Evolutionary conservation across 2,888 invertebrate species (phyloP).

Genomic region (Nomada hirtipes): DNA sequence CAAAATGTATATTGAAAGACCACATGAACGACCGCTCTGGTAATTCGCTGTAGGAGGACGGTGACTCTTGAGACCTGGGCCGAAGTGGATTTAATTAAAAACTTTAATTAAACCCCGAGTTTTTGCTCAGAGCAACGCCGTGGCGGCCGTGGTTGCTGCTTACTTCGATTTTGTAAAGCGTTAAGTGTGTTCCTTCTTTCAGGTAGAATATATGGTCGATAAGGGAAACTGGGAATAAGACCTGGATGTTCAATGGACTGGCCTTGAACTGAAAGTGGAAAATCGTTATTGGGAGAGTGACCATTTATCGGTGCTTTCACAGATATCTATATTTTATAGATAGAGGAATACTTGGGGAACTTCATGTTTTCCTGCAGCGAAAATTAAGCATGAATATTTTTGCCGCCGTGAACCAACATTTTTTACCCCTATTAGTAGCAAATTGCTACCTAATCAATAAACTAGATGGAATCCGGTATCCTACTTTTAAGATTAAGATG

Average conservation of each 20-base stretch:
- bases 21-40: not conserved
- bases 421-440: too few relatives aligned
- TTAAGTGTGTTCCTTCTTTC: not conserved
- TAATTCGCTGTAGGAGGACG: not conserved
- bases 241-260: not conserved
- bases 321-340: too few relatives aligned
- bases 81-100: slow-evolving; percentile 33
- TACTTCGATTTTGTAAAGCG: not conserved
- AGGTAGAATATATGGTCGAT: not conserved
- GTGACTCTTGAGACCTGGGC: not conserved
- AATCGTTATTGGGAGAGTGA: not conserved
- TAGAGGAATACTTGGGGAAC: too few relatives aligned
- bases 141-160: not conserved
- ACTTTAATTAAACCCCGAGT: slow-evolving; percentile 38
- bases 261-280: not conserved
- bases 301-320: too few relatives aligned
- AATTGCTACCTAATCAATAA: too few relatives aligned
- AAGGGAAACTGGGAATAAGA: too few relatives aligned
- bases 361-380: too few relatives aligned
- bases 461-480: too few relatives aligned
- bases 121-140: not conserved
- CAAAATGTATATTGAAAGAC: not conserved
- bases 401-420: too few relatives aligned
- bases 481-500: too few relatives aligned
- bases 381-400: too few relatives aligned